Evolutionary conservation across 2,797 vertebrate genomes (phyloP).

Genomic region (Lacerta bilineata): DNA sequence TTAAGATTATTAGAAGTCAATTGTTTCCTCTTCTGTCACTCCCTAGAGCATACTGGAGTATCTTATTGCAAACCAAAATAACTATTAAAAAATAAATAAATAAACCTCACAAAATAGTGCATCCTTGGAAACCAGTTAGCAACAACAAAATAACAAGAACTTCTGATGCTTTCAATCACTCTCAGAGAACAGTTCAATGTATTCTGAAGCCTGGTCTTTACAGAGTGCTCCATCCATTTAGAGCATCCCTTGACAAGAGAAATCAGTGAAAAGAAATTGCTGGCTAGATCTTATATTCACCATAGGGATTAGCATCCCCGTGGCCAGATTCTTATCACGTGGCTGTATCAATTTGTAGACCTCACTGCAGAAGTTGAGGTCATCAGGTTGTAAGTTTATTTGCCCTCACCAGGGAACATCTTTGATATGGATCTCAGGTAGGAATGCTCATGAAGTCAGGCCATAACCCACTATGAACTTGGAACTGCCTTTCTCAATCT

Average conservation of each 20-base stretch:
- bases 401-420: background rate
- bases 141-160: background rate
- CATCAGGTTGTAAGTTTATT: background rate
- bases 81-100: too few species aligned
- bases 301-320: background rate
- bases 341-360: background rate
- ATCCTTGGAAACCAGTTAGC: background rate
- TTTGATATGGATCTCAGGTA: background rate
- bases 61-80: background rate
- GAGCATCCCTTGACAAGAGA: background rate
- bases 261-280: background rate
- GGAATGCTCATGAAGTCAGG: background rate
- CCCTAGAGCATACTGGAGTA: background rate
- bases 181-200: background rate
- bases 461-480: background rate
- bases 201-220: background rate
- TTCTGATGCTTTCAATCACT: background rate
- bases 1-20: slow-evolving; percentile 21
- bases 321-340: background rate
- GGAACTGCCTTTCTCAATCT: background rate
- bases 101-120: background rate
- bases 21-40: background rate
- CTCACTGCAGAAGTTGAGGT: background rate
- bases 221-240: background rate
- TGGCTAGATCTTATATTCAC: background rate